Conservation (phyloP, 2,888 invertebrate genomes). For the Thecocarcelia acutangulata region DNA sequence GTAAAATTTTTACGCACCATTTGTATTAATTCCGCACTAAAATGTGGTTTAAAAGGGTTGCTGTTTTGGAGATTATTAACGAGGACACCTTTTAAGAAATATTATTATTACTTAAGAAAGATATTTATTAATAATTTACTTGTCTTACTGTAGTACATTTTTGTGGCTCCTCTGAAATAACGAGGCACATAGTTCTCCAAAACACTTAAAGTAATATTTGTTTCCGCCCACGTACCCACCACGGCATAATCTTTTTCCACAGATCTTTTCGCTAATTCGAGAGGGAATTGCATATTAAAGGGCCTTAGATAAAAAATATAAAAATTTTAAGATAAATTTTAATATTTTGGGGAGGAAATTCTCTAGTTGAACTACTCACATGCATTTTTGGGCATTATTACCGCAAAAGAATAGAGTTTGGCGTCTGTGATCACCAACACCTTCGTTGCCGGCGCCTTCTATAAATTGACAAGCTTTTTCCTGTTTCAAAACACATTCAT, state of each 20-base stretch:
- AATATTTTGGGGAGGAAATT: neutral
- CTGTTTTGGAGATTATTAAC: slow-evolving; percentile 85
- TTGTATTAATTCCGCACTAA: slow-evolving; percentile 90
- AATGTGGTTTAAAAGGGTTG: slow-evolving; percentile 92
- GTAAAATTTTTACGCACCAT: slow-evolving; percentile 93
- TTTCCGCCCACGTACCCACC: slow-evolving; percentile 92
- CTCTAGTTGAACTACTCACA: slow-evolving; percentile 83
- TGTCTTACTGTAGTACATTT: slow-evolving; percentile 85
- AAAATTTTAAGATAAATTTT: neutral
- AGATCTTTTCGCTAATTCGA: slow-evolving; percentile 91
- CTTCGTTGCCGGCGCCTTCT: slow-evolving; percentile 90
- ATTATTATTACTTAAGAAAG: neutral
- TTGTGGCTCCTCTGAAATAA: slow-evolving; percentile 89
- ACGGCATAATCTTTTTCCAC: slow-evolving; percentile 93
- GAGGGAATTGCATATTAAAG: slow-evolving; percentile 90
- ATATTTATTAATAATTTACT: neutral
- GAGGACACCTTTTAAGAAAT: slow-evolving; percentile 74
- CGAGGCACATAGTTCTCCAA: slow-evolving; percentile 92
- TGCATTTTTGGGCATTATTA: slow-evolving; percentile 89
- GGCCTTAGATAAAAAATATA: slow-evolving; percentile 83
- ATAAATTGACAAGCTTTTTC: slow-evolving; percentile 91
- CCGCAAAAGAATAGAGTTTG: slow-evolving; percentile 95
- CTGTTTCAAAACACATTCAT: slow-evolving; percentile 90
- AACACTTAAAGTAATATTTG: slow-evolving; percentile 91
- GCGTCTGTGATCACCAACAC: slow-evolving; percentile 91